Evolutionary conservation across 1,140 invertebrate species (phyloP).

Genomic region (Drosophila grimshawi): DNA sequence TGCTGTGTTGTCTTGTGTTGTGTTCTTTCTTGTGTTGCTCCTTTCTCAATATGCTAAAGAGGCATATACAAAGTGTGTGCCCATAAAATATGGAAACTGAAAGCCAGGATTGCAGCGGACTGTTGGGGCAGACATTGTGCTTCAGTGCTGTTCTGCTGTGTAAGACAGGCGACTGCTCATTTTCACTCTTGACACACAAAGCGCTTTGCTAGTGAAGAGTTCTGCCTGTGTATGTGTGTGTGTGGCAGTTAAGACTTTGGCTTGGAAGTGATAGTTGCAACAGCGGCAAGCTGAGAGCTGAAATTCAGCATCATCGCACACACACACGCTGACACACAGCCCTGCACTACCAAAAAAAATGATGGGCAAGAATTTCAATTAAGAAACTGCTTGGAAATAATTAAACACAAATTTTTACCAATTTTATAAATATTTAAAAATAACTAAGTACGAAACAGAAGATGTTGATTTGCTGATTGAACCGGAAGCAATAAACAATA

Average conservation of each 20-base stretch:
- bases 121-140: background rate
- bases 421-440: too few species aligned
- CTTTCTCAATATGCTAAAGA: constrained; percentile 9
- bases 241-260: constrained; percentile 55
- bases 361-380: background rate
- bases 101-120: background rate
- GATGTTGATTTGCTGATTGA: too few species aligned
- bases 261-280: constrained; percentile 33
- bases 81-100: constrained; percentile 10
- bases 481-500: too few species aligned
- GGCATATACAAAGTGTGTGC: constrained; percentile 1
- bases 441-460: too few species aligned
- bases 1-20: background rate
- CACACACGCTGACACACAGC: constrained; percentile 29
- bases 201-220: background rate
- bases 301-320: constrained; percentile 76
- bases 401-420: too few species aligned
- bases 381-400: too few species aligned
- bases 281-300: constrained; percentile 66
- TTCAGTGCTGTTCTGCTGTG: background rate
- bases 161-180: constrained; percentile 44
- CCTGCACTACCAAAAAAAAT: background rate
- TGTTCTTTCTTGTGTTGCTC: constrained; percentile 1
- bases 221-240: background rate
- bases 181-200: constrained; percentile 56